Evolutionary conservation across 2,113 vertebrate species (phyloP).

Genomic region (Phylloscopus whistleri): DNA sequence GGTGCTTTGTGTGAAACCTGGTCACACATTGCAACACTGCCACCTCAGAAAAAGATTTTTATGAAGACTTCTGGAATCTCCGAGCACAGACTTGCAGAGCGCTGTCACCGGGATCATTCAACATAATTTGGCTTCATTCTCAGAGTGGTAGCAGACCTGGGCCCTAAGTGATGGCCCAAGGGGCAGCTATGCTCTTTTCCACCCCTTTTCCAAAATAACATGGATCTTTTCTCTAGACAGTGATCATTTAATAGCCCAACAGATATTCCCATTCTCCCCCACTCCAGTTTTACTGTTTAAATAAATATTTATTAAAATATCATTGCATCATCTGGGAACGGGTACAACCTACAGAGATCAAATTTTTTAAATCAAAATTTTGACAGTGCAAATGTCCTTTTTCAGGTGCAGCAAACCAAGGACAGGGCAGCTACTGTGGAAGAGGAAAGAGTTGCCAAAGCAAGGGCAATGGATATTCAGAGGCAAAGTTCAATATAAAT

Average conservation of each 20-base stretch:
- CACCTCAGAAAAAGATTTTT: not conserved
- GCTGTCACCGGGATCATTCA: not conserved
- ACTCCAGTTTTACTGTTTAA: not conserved
- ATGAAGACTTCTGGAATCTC: not conserved
- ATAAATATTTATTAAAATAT: not conserved
- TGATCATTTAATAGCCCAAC: not conserved
- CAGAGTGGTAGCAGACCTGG: not conserved
- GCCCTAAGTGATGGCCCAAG: not conserved
- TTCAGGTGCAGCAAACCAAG: not conserved
- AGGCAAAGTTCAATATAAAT: not conserved
- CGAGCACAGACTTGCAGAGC: not conserved
- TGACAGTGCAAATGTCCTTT: not conserved
- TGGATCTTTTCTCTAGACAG: not conserved
- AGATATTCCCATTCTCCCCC: not conserved
- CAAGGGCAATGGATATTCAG: not conserved
- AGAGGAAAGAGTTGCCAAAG: not conserved
- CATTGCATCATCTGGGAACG: not conserved
- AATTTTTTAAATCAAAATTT: not conserved
- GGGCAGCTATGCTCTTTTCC: not conserved
- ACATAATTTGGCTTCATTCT: not conserved
- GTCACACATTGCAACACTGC: not conserved
- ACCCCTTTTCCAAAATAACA: not conserved
- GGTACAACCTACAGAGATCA: not conserved
- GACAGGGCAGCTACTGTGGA: not conserved
- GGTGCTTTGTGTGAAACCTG: not conserved